phyloP scores from a whole-genome alignment of 2,113 vertebrate species.

The Cebus imitator region DNA sequence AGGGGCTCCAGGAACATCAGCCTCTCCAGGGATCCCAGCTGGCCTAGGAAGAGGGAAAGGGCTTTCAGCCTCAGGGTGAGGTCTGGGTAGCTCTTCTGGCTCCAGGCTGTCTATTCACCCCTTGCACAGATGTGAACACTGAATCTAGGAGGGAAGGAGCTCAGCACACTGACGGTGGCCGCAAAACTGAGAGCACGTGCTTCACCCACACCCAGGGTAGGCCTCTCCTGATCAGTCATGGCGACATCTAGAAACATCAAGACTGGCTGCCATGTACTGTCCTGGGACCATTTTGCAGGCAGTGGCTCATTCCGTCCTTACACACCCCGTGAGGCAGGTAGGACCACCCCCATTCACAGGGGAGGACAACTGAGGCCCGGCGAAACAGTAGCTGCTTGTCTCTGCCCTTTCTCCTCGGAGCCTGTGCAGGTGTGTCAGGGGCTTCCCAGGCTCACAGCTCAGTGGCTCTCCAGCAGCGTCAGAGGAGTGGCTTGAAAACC shows the following conservation, averaged over 20 bases:
- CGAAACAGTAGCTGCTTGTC: accelerated
- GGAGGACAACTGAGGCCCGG: background rate
- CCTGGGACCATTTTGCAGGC: background rate
- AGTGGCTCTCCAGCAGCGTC: background rate
- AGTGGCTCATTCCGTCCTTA: background rate
- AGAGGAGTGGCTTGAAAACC: background rate
- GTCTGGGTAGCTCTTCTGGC: background rate
- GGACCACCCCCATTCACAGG: accelerated
- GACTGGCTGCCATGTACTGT: accelerated
- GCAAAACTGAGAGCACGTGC: too few relatives aligned
- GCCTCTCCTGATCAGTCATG: too few relatives aligned
- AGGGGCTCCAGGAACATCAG: background rate
- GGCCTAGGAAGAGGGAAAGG: background rate
- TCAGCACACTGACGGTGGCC: accelerated
- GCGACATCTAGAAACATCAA: background rate
- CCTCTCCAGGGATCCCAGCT: too few relatives aligned
- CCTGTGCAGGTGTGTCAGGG: accelerated
- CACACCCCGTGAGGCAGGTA: accelerated
- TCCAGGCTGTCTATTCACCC: background rate
- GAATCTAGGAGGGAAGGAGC: background rate
- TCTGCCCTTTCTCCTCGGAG: accelerated
- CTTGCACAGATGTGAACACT: background rate
- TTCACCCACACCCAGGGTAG: background rate
- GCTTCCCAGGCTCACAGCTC: background rate
- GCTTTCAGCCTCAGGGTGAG: background rate